These are phyloP conservation scores for Porites australiensis DNA, from an alignment of 64 coral and sea anemone species.

Conservation along the genomic window DNA sequence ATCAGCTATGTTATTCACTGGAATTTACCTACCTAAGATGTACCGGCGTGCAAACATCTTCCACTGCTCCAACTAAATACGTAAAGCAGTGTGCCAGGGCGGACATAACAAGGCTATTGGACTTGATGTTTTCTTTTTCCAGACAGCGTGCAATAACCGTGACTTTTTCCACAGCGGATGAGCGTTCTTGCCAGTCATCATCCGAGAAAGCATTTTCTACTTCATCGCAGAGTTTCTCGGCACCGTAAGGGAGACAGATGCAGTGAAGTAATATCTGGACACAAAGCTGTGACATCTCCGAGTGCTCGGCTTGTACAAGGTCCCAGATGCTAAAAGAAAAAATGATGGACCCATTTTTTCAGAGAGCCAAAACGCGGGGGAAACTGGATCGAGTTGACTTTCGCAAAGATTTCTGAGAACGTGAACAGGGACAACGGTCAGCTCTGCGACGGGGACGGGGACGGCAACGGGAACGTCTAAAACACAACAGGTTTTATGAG, in stretches of 20 bases:
- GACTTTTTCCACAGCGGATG: constrained; percentile 87
- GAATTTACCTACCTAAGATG: constrained; percentile 1
- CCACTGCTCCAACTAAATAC: constrained; percentile 90
- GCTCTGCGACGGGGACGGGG: no score
- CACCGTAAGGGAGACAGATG: constrained; percentile 94
- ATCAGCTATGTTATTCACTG: neutral
- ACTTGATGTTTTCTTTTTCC: constrained; percentile 90
- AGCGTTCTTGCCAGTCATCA: constrained; percentile 93
- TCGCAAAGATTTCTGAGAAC: no score
- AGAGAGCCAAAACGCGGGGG: no score
- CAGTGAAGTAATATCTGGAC: constrained; percentile 89
- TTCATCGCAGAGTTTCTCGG: constrained; percentile 92
- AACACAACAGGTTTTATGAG: no score
- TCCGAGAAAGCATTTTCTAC: constrained; percentile 86
- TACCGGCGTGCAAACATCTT: constrained; percentile 94
- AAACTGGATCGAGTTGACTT: no score
- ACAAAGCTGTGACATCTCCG: constrained; percentile 85
- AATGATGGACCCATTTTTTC: no score
- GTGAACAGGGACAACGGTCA: no score
- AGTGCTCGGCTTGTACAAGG: constrained; percentile 91
- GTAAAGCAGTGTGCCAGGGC: constrained; percentile 95
- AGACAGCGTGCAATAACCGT: constrained; percentile 89
- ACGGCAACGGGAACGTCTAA: no score
- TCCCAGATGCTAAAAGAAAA: constrained; percentile 85
- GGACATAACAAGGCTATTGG: constrained; percentile 90